These are phyloP conservation scores for Psittacula derbiana DNA, from an alignment of 2,797 vertebrate species.

Conservation along the genomic window DNA sequence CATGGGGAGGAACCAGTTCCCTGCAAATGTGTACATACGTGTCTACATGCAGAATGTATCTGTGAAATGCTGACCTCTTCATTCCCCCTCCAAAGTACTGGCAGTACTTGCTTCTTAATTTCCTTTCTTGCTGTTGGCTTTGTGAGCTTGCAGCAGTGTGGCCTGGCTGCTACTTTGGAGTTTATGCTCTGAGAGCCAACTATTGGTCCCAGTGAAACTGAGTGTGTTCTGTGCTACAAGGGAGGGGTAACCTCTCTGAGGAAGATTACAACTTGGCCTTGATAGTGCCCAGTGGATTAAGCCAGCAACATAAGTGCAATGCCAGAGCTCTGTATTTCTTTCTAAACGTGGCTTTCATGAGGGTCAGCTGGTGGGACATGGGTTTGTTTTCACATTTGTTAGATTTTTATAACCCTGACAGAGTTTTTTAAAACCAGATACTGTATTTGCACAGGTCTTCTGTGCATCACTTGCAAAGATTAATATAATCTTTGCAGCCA, in stretches of 20 bases:
- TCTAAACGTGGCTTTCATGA: accelerated
- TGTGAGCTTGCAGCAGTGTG: background rate
- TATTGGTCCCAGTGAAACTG: background rate
- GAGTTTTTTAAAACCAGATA: background rate
- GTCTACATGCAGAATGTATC: background rate
- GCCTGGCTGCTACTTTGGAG: background rate
- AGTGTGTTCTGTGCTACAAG: background rate
- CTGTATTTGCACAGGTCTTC: background rate
- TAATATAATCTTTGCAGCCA: background rate
- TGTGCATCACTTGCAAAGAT: background rate
- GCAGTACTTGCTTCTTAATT: background rate
- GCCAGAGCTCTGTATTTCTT: background rate
- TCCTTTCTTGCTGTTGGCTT: background rate
- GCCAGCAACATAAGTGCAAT: background rate
- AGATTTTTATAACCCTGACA: background rate
- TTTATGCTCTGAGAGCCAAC: background rate
- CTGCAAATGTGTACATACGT: background rate
- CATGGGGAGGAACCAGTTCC: background rate
- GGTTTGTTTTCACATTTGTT: background rate
- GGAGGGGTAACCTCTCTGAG: background rate
- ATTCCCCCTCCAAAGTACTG: background rate
- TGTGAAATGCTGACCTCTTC: background rate
- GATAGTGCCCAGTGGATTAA: background rate
- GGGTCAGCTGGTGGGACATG: background rate
- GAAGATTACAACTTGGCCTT: background rate